A percentile compares a stretch with the other conserved stretches of the same genome.
phyloP scores from a whole-genome alignment of 2,888 invertebrate species.

The Sinhomidia bicolor region DNA sequence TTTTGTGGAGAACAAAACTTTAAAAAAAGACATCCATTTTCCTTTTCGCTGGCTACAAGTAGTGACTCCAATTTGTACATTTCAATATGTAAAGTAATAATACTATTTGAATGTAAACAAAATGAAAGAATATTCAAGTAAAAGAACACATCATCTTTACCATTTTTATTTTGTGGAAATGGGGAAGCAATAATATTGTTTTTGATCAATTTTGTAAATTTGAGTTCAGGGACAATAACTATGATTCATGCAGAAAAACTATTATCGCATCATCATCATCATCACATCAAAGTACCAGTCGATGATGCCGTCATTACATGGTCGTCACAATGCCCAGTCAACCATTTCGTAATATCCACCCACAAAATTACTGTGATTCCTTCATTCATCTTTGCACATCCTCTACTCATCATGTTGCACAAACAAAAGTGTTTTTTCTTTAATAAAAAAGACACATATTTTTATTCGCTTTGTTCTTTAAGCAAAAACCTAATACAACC shows the following conservation, averaged over 20 bases:
- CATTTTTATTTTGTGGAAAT: neutral
- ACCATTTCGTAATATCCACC: constrained; percentile 3
- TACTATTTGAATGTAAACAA: neutral
- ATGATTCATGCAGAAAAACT: neutral
- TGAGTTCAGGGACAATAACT: neutral
- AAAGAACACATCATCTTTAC: neutral
- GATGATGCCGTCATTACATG: too few species aligned
- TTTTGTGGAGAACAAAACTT: too few species aligned
- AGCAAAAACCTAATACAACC: too few species aligned
- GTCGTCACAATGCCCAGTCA: constrained; percentile 11
- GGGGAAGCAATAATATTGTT: neutral
- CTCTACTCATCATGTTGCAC: neutral
- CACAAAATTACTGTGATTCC: constrained; percentile 1
- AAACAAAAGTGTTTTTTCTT: too few species aligned
- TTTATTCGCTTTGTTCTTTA: too few species aligned
- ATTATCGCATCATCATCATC: neutral
- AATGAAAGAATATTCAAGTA: neutral
- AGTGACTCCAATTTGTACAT: neutral
- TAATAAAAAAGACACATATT: too few species aligned
- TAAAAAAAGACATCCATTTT: too few species aligned
- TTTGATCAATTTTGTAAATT: neutral
- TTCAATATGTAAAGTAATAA: neutral
- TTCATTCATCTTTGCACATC: neutral
- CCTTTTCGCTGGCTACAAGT: too few species aligned
- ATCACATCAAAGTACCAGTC: too few species aligned